Conservation (phyloP, 2,113 vertebrate species). For the Odobenus rosmarus region DNA sequence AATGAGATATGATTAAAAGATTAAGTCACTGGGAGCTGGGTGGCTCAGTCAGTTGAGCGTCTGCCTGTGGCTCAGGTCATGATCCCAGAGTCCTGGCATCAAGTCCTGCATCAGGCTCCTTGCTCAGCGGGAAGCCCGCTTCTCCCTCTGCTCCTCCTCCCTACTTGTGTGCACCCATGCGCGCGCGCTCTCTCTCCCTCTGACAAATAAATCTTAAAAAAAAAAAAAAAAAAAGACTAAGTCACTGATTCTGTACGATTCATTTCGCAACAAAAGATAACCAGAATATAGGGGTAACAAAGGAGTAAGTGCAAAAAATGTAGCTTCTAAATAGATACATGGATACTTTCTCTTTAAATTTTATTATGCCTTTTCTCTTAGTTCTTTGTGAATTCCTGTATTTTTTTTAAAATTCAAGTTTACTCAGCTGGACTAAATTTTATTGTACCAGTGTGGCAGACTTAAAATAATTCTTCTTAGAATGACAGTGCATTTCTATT, state of each 20-base stretch:
- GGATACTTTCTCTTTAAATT: background rate
- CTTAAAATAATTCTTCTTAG: constrained; percentile 66
- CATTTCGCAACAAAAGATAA: background rate
- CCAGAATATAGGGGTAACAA: background rate
- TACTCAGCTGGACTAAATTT: constrained; percentile 40
- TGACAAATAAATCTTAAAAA: too few species aligned
- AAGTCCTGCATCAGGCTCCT: too few species aligned
- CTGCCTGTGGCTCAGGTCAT: background rate
- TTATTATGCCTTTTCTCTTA: background rate
- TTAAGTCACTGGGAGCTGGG: background rate
- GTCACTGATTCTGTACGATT: background rate
- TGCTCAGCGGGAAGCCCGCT: too few species aligned
- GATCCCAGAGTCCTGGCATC: too few species aligned
- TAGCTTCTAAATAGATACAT: background rate
- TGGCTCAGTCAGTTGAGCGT: background rate
- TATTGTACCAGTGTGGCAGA: constrained; percentile 18
- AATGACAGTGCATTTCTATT: constrained; percentile 69
- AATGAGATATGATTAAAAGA: background rate
- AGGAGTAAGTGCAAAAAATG: background rate
- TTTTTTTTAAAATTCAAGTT: background rate
- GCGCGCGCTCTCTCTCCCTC: too few species aligned
- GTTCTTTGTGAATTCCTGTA: background rate
- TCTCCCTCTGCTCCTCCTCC: too few species aligned
- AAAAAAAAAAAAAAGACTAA: background rate
- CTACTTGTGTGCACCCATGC: too few species aligned